Evolutionary conservation across 2,888 invertebrate genomes (phyloP).

Genomic region (Seira sanloemensis): DNA sequence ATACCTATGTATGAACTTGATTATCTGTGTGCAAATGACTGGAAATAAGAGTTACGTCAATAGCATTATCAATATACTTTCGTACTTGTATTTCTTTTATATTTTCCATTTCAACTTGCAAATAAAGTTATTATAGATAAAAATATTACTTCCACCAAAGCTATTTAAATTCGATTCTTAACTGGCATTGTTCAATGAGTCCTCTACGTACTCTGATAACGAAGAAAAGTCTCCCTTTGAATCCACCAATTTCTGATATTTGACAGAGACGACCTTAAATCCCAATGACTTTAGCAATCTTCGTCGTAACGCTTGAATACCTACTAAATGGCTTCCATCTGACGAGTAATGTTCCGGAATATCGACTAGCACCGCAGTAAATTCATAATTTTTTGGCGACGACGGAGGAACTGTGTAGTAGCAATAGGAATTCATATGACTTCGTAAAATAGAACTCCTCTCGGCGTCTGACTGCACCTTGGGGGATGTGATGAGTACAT

Average conservation of each 20-base stretch:
- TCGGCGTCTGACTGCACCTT: slow-evolving; percentile 73
- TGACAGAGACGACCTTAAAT: slow-evolving; percentile 80
- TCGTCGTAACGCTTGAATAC: slow-evolving; percentile 80
- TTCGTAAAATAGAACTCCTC: slow-evolving; percentile 33
- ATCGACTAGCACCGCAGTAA: slow-evolving; percentile 80
- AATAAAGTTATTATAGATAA: no score
- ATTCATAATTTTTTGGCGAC: slow-evolving; percentile 24
- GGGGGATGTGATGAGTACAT: slow-evolving; percentile 79
- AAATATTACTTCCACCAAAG: no score
- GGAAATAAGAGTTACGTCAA: no score
- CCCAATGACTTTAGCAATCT: slow-evolving; percentile 82
- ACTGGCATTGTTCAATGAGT: slow-evolving; percentile 75
- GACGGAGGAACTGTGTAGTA: slow-evolving; percentile 24
- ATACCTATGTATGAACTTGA: no score
- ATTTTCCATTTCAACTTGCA: no score
- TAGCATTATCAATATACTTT: no score
- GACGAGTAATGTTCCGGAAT: slow-evolving; percentile 82
- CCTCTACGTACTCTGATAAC: slow-evolving; percentile 78
- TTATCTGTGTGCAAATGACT: no score
- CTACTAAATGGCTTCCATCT: slow-evolving; percentile 77
- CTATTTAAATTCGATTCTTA: no score
- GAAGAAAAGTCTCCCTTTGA: slow-evolving; percentile 78
- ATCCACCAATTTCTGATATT: slow-evolving; percentile 78
- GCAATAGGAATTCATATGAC: slow-evolving; percentile 49
- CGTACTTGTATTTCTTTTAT: no score